Evolutionary conservation across 2,888 invertebrate genomes (phyloP), one percentile per base, ranked within the genome.

Genomic region (Netelia fuscicornis): DNA sequence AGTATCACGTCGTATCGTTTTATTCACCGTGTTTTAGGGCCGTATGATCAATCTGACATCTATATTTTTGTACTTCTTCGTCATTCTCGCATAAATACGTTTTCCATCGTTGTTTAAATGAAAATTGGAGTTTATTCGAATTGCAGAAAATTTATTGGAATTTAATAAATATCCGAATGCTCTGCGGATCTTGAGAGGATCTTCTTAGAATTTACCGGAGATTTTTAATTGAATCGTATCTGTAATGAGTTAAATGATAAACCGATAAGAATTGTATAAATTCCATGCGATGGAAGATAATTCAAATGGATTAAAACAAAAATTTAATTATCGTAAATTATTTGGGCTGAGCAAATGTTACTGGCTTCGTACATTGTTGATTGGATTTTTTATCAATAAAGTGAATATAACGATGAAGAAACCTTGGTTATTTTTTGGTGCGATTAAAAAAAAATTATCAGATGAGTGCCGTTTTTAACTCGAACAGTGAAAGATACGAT

Each of bases 1-100:
- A 37, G 20, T 23, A 72, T 60, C 13, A 72, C 17, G 58, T 17
- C 44, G 58, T 56, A 17, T 11, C 17, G 10, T 20, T n/a, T 48
- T 9, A 56, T n/a, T 75, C 25, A n/a, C 11, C 8, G 42, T 10
- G n/a, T 64, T 64, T 64, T 58, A 48, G 75, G 20, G 64, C 64
- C 8, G 42, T 25, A 11, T 23, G 17, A 3, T 3, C 20, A 6
- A 58, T 9, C 17, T 58, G 58, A 58, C 58, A 23, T 58, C 58
- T 58, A n/a, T 58, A 58, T 71, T 56, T 23, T 23, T 42, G 37
- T 62, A n/a, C 13, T 25, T n/a, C 10, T 23, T 56, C 25, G 30
- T 25, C 25, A 6, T 13, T 62, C 74, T 37, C 44, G 37, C 60
- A 56, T 58, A 68, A 54, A 68, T 56, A 68, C 10, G 67, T 48